These are phyloP conservation scores for Machimus rusticus DNA, from an alignment of 2,888 invertebrate genomes.

Conservation along the genomic window DNA sequence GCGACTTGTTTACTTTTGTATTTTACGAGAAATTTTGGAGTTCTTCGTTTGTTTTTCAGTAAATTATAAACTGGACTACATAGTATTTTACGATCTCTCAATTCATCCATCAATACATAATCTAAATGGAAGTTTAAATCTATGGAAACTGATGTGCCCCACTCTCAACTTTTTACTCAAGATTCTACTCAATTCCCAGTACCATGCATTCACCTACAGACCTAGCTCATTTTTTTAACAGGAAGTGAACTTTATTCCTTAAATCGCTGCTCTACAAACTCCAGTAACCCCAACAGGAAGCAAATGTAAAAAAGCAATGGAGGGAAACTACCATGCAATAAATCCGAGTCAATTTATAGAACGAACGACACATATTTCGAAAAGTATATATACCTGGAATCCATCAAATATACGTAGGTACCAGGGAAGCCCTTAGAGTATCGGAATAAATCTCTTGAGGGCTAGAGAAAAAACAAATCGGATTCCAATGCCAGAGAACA, in stretches of 20 bases:
- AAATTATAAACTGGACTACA: no score
- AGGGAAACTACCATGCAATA: not conserved
- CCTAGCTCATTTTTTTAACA: not conserved
- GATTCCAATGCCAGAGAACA: not conserved
- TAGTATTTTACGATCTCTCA: no score
- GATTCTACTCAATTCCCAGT: not conserved
- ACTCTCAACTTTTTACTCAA: not conserved
- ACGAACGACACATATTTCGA: not conserved
- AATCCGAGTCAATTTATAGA: not conserved
- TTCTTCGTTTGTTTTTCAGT: no score
- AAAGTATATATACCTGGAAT: not conserved
- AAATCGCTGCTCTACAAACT: not conserved
- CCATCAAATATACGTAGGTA: not conserved
- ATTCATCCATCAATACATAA: not conserved
- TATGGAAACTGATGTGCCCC: not conserved
- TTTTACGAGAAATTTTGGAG: no score
- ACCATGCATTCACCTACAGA: not conserved
- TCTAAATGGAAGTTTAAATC: not conserved
- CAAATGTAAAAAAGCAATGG: not conserved
- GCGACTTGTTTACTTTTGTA: no score
- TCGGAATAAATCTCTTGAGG: not conserved
- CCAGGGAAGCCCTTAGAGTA: not conserved
- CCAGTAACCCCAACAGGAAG: not conserved
- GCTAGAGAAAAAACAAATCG: not conserved
- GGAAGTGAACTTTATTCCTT: not conserved